These are phyloP conservation scores for Drosophila albomicans DNA, from an alignment of 1,140 invertebrate species.

Conservation along the genomic window DNA sequence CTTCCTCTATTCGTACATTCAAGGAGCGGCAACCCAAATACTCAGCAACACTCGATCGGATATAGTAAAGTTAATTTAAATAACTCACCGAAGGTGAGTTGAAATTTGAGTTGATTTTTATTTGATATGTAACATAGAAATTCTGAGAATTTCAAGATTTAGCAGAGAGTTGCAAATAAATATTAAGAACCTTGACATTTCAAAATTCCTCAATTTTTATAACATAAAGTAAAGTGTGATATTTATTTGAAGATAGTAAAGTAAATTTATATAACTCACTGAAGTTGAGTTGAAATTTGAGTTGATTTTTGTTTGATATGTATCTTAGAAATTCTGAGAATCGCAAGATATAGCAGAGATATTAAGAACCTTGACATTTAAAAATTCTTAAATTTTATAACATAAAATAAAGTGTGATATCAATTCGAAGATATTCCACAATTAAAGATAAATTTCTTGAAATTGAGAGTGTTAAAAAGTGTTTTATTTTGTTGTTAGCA, in stretches of 20 bases:
- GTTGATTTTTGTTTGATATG: background rate
- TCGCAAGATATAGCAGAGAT: no score
- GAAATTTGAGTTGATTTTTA: background rate
- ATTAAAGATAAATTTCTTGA: background rate
- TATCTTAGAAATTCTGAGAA: background rate
- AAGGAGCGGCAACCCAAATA: slow-evolving; percentile 22
- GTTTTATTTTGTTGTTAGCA: slow-evolving; percentile 2
- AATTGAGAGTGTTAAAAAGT: background rate
- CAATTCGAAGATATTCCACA: no score
- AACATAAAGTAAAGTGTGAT: no score
- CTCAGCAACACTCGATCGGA: slow-evolving; percentile 14
- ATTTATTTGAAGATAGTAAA: background rate
- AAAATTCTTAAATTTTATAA: no score
- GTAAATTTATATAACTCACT: background rate
- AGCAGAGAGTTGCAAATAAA: no score
- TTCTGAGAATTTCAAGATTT: no score
- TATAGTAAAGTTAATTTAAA: slow-evolving; percentile 2
- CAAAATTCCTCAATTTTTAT: no score
- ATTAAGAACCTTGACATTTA: no score
- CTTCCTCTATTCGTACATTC: slow-evolving; percentile 15
- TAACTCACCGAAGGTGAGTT: slow-evolving; percentile 17
- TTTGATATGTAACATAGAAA: background rate
- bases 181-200: no score
- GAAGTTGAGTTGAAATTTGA: slow-evolving; percentile 16
- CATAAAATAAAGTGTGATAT: no score